Evolutionary conservation across 30 jellyfish, hydroid and myxozoan species (phyloP).

Genomic region (Mastigias papua): DNA sequence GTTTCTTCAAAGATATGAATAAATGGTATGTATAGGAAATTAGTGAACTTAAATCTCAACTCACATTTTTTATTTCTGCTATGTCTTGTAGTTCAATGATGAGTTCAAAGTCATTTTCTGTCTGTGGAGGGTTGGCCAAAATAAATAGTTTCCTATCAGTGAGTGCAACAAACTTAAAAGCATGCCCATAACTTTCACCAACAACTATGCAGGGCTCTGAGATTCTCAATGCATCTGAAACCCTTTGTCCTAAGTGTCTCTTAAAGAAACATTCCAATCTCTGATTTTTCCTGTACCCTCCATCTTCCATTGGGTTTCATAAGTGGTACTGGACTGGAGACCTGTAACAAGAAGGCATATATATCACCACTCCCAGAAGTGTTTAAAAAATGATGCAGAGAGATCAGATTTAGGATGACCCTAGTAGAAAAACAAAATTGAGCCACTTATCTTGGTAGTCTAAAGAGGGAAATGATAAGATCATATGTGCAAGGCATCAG

Average conservation of each 20-base stretch:
- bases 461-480: too few relatives aligned
- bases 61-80: constrained; percentile 25
- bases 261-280: constrained; percentile 50
- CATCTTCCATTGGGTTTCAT: constrained; percentile 52
- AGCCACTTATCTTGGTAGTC: too few relatives aligned
- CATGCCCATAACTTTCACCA: constrained; percentile 57
- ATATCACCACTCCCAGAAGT: background rate
- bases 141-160: constrained; percentile 40
- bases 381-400: too few relatives aligned
- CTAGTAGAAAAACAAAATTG: too few relatives aligned
- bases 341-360: background rate
- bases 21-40: too few relatives aligned
- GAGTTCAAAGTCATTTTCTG: constrained; percentile 44
- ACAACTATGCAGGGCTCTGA: constrained; percentile 73
- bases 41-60: too few relatives aligned
- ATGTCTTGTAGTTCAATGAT: constrained; percentile 48
- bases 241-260: constrained; percentile 46
- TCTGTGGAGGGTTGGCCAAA: constrained; percentile 70
- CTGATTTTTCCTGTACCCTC: constrained; percentile 57
- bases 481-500: too few relatives aligned
- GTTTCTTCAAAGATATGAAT: too few relatives aligned
- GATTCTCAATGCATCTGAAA: constrained; percentile 53
- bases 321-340: background rate
- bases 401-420: too few relatives aligned
- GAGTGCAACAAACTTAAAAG: constrained; percentile 62